These are phyloP conservation scores for Lophochroa leadbeateri DNA, from an alignment of 2,113 vertebrate species.

Conservation along the genomic window DNA sequence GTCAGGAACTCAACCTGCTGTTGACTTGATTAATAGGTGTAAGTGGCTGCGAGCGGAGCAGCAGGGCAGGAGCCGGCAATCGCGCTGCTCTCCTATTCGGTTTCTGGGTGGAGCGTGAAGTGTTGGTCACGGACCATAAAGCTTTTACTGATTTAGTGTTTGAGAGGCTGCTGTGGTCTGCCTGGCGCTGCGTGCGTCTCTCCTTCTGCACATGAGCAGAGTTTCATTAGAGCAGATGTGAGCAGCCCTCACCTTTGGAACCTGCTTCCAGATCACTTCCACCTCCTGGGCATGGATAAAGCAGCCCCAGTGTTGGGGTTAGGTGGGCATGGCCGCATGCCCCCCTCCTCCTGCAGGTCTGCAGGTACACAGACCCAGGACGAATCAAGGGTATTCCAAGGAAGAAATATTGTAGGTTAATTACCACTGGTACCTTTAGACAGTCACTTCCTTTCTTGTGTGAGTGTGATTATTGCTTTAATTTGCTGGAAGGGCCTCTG, in stretches of 20 bases:
- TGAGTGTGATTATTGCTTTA: background rate
- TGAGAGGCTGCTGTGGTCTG: background rate
- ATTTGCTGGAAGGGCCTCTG: background rate
- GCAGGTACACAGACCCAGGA: background rate
- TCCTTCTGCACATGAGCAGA: background rate
- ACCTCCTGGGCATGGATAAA: background rate
- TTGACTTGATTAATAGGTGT: background rate
- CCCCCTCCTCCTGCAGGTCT: background rate
- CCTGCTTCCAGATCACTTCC: background rate
- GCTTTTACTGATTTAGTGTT: background rate
- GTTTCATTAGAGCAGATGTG: background rate
- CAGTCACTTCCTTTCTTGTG: background rate
- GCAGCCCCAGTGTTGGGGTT: background rate
- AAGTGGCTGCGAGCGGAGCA: background rate
- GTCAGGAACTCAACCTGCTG: background rate
- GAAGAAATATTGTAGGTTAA: background rate
- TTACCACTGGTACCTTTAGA: background rate
- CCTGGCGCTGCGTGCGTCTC: background rate
- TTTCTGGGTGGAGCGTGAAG: conserved; percentile 56
- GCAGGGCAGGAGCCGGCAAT: background rate
- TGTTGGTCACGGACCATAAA: conserved; percentile 37
- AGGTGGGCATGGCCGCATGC: background rate
- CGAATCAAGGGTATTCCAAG: background rate
- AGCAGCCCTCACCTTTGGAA: background rate
- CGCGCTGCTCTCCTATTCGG: background rate